Evolutionary conservation across 2,797 vertebrate species (phyloP).

Genomic region (Bufotes viridis): DNA sequence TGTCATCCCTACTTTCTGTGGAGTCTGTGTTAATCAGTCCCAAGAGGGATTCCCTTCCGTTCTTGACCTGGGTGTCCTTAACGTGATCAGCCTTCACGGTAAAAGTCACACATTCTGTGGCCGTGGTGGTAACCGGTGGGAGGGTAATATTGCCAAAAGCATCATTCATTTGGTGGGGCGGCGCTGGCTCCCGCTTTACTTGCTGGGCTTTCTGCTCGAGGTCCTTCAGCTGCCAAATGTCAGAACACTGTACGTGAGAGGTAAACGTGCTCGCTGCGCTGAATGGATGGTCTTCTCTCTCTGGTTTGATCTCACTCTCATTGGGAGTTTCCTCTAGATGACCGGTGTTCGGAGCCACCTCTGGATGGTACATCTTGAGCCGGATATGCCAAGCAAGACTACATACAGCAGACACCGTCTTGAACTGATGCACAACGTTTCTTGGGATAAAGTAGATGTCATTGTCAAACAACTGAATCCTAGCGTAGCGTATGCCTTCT

Average conservation of each 20-base stretch:
- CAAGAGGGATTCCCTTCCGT: slow-evolving; percentile 71
- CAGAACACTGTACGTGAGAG: slow-evolving; percentile 73
- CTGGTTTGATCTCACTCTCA: slow-evolving; percentile 67
- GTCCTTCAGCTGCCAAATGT: slow-evolving; percentile 70
- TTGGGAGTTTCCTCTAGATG: slow-evolving; percentile 65
- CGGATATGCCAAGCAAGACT: slow-evolving; percentile 97
- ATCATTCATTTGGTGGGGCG: slow-evolving; percentile 70
- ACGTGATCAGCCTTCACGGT: slow-evolving; percentile 77
- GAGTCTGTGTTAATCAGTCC: slow-evolving; percentile 79
- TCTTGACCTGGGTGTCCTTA: slow-evolving; percentile 72
- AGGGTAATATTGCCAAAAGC: slow-evolving; percentile 70
- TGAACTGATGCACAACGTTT: slow-evolving; percentile 84
- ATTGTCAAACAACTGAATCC: slow-evolving; percentile 93
- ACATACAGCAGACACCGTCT: slow-evolving; percentile 95
- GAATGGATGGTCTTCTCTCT: slow-evolving; percentile 71
- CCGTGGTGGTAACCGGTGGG: slow-evolving; percentile 73
- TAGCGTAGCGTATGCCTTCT: slow-evolving; percentile 95
- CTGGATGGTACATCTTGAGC: slow-evolving; percentile 85
- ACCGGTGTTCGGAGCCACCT: slow-evolving; percentile 67
- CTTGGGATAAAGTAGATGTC: slow-evolving; percentile 93
- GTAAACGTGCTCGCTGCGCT: slow-evolving; percentile 69
- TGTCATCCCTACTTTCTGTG: slow-evolving; percentile 83
- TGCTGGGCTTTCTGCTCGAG: slow-evolving; percentile 70
- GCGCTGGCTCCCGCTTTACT: slow-evolving; percentile 75
- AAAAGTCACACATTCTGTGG: slow-evolving; percentile 75